phyloP scores from a whole-genome alignment of 2,888 invertebrate genomes.

The Euplexia lucipara region DNA sequence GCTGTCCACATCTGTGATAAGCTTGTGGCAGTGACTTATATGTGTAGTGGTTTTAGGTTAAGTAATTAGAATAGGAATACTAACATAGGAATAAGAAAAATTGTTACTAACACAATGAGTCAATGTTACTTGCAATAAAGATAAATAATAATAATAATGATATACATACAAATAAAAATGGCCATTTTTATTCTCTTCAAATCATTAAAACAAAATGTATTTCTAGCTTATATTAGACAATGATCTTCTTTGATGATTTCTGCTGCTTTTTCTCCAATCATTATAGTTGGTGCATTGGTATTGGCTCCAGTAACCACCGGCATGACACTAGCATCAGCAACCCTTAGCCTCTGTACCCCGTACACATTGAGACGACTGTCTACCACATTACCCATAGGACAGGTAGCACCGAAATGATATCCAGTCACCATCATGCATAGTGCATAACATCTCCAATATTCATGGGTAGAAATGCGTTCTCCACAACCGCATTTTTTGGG shows the following conservation, averaged over 20 bases:
- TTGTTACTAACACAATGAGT: too few relatives aligned
- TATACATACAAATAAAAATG: too few relatives aligned
- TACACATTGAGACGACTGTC: constrained; percentile 91
- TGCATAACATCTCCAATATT: constrained; percentile 93
- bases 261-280: constrained; percentile 93
- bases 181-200: too few relatives aligned
- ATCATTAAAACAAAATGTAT: neutral
- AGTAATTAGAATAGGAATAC: too few relatives aligned
- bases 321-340: constrained; percentile 94
- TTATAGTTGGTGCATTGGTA: constrained; percentile 93
- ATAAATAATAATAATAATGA: too few relatives aligned
- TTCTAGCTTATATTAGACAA: neutral
- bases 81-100: too few relatives aligned
- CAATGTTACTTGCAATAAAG: too few relatives aligned
- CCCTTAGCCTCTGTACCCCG: constrained; percentile 92
- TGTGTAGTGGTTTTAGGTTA: too few relatives aligned
- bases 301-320: constrained; percentile 92
- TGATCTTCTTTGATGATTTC: constrained; percentile 30
- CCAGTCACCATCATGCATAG: constrained; percentile 92
- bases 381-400: constrained; percentile 94
- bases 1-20: too few relatives aligned
- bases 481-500: constrained; percentile 57
- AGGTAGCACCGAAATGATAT: constrained; percentile 93
- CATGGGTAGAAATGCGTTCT: constrained; percentile 74
- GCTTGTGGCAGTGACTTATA: too few relatives aligned